Evolutionary conservation across 2,113 vertebrate species (phyloP).

Genomic region (Gymnocephalus cernua): DNA sequence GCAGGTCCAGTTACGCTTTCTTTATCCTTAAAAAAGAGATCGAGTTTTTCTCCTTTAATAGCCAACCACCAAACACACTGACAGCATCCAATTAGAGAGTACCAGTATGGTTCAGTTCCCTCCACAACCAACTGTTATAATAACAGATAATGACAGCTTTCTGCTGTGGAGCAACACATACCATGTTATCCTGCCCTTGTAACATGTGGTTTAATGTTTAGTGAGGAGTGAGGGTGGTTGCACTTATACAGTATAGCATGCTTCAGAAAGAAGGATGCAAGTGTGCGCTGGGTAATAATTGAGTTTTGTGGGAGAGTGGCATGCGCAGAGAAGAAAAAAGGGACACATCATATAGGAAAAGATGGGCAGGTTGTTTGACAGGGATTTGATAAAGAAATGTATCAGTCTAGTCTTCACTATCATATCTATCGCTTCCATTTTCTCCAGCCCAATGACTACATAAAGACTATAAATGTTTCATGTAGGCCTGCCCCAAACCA

Average conservation of each 20-base stretch:
- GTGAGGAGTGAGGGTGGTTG: slow-evolving; percentile 46
- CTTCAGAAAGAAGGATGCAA: slow-evolving; percentile 25
- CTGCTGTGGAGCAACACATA: slow-evolving; percentile 46
- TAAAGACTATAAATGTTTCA: slow-evolving; percentile 71
- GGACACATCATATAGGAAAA: slow-evolving; percentile 24
- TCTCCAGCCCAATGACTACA: slow-evolving; percentile 61
- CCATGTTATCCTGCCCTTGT: slow-evolving; percentile 42
- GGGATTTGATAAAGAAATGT: slow-evolving; percentile 42
- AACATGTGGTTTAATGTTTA: slow-evolving; percentile 71
- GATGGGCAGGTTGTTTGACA: slow-evolving; percentile 8
- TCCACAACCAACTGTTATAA: slow-evolving; percentile 44
- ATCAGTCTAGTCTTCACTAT: slow-evolving; percentile 31
- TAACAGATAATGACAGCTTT: slow-evolving; percentile 62
- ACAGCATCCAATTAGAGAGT: slow-evolving; percentile 67
- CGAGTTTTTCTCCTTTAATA: slow-evolving; percentile 58
- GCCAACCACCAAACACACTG: slow-evolving; percentile 56
- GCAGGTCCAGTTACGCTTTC: slow-evolving; percentile 27
- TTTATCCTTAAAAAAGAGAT: slow-evolving; percentile 10
- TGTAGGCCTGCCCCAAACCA: slow-evolving; percentile 66
- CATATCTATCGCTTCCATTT: slow-evolving; percentile 52
- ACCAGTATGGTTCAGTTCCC: slow-evolving; percentile 50
- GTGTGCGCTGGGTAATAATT: slow-evolving; percentile 24
- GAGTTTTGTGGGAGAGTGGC: slow-evolving; percentile 30
- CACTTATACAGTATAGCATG: slow-evolving; percentile 45
- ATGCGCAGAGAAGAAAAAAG: neutral